Evolutionary conservation across 1,140 invertebrate genomes (phyloP), one percentile per base, ranked within the genome.

Genomic region (Pogonus chalceus): DNA sequence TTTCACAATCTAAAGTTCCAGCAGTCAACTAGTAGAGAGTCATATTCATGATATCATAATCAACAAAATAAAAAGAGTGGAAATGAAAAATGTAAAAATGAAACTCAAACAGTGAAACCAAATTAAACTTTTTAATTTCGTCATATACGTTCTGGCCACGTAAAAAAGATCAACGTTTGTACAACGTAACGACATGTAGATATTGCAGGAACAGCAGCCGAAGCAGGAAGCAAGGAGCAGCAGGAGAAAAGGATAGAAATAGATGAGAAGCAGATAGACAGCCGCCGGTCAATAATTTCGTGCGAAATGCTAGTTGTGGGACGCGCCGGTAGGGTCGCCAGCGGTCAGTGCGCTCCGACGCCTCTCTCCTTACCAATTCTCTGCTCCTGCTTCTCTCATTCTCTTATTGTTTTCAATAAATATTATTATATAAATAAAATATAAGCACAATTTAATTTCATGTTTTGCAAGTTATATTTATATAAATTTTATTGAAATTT

Each of bases 261-360:
- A 43, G 37, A 43, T 7, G 37, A 18, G 37, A 18, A 43, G 26
- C 37, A 16, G 18, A 43, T 18, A 43, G 37, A 43, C 37, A 47
- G 47, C 49, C 50, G 24, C 55, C 56, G 61, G 59, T 63, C 61
- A 63, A 61, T 63, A 62, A 55, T 56, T 49, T 14, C 37, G 35
- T 20, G 37, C 37, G 18, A 43, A 43, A 43, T 52, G 39, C 54
- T 58, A 63, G 63, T 61, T 62, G 50, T 52, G 35, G 47, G 49
- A 37, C 46, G 46, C 53, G 49, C 57, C 61, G 56, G 23, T 18
- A 46, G 22, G 31, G 63, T 54, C 63, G 62, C 63, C 56, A 65
- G 52, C 53, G 56, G 54, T 49, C 60, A 54, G 55, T 31, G 21
- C 37, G 20, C 18, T n/a, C n/a, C n/a, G n/a, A n/a, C n/a, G n/a